Conservation (phyloP, 1,140 invertebrate species). For the Galleria mellonella region DNA sequence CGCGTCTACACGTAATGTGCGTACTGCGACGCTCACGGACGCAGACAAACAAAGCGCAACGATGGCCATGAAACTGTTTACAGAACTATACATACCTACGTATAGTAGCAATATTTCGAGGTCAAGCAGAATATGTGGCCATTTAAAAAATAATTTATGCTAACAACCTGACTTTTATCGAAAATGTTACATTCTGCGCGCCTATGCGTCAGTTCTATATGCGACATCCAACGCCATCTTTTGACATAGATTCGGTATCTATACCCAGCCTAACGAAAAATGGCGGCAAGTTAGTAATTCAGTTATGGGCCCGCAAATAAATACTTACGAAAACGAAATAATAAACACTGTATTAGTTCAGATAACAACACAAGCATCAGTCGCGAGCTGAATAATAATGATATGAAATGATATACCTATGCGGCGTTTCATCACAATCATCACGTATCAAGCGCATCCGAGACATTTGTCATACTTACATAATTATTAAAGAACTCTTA, state of each 20-base stretch:
- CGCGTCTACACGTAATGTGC: slow-evolving; percentile 15
- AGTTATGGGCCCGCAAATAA: too few relatives aligned
- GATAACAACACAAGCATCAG: slow-evolving; percentile 33
- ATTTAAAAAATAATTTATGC: slow-evolving; percentile 46
- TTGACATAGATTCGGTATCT: neutral
- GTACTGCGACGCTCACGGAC: slow-evolving; percentile 30
- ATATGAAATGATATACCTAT: slow-evolving; percentile 27
- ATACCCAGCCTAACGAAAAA: neutral
- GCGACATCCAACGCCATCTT: slow-evolving; percentile 17
- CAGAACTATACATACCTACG: slow-evolving; percentile 30
- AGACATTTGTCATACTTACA: slow-evolving; percentile 5
- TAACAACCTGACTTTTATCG: slow-evolving; percentile 29
- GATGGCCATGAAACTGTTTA: slow-evolving; percentile 49
- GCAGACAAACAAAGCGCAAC: slow-evolving; percentile 39
- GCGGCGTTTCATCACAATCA: slow-evolving; percentile 7
- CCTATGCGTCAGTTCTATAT: neutral
- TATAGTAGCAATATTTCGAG: slow-evolving; percentile 27
- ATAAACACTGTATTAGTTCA: slow-evolving; percentile 29
- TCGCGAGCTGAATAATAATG: slow-evolving; percentile 31
- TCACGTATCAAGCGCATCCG: slow-evolving; percentile 31
- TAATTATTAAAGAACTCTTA: too few relatives aligned
- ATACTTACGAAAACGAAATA: slow-evolving; percentile 20
- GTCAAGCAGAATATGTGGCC: slow-evolving; percentile 30
- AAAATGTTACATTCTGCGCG: slow-evolving; percentile 12
- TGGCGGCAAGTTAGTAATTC: too few relatives aligned